Evolutionary conservation across 2,888 invertebrate species (phyloP).

Genomic region (Synergus gifuensis): DNA sequence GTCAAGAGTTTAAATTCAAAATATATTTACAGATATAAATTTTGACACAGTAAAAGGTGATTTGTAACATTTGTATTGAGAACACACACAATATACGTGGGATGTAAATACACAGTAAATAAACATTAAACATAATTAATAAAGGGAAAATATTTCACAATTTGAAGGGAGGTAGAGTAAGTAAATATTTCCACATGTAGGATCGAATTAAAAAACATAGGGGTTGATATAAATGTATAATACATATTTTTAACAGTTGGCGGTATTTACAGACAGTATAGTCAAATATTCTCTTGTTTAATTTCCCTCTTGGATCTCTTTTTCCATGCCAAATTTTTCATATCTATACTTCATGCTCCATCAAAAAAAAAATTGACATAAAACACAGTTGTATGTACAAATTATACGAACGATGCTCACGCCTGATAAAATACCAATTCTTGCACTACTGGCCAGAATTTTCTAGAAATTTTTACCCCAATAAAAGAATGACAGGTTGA

Average conservation of each 20-base stretch:
- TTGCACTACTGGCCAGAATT: background rate
- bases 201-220: background rate
- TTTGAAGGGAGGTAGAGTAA: background rate
- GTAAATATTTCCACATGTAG: background rate
- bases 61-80: too few species aligned
- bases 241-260: background rate
- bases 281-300: conserved; percentile 10
- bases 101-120: background rate
- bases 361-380: background rate
- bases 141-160: background rate
- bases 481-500: background rate
- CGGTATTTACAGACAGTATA: background rate
- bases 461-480: background rate
- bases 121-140: background rate
- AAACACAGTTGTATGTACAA: conserved; percentile 8
- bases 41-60: too few species aligned
- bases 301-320: background rate
- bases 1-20: too few species aligned
- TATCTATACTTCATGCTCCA: conserved; percentile 33
- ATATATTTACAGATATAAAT: too few species aligned
- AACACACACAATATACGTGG: too few species aligned
- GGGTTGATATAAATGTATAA: background rate
- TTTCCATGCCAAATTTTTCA: conserved; percentile 27
- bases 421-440: background rate
- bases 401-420: conserved; percentile 2